phyloP scores from a whole-genome alignment of 2,888 invertebrate species.

The Herminia tarsipennalis region DNA sequence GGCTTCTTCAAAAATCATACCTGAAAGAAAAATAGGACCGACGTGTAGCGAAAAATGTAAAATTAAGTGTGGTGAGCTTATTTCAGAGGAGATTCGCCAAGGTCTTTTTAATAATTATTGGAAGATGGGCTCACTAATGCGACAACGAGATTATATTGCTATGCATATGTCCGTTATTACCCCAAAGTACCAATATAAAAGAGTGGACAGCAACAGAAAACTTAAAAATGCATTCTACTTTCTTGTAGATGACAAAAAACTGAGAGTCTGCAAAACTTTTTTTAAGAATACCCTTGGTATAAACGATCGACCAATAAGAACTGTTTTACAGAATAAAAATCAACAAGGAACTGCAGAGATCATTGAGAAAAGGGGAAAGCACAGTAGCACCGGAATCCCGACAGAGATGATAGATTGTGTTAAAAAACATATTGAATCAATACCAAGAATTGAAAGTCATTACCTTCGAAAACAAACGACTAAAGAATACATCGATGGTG shows the following conservation, averaged over 20 bases:
- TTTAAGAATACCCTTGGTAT: conserved; percentile 2
- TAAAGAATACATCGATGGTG: conserved; percentile 15
- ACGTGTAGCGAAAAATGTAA: conserved; percentile 1
- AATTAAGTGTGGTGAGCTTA: background rate
- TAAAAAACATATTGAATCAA: conserved; percentile 22
- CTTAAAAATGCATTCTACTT: background rate
- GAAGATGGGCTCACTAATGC: background rate
- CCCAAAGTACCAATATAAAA: background rate
- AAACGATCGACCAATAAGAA: background rate
- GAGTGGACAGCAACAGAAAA: background rate
- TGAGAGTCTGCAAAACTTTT: background rate
- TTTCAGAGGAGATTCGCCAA: background rate
- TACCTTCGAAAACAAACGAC: conserved; percentile 18
- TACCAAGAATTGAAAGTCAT: conserved; percentile 19
- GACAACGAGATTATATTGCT: background rate
- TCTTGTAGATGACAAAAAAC: background rate
- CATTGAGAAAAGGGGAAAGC: background rate
- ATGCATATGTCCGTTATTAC: background rate
- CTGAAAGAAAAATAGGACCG: conserved; percentile 1
- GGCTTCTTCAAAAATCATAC: background rate
- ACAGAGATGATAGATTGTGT: background rate
- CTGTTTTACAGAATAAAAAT: background rate
- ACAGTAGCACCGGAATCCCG: background rate
- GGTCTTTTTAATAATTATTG: background rate
- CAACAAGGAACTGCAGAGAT: background rate